Evolutionary conservation across 2,113 vertebrate species (phyloP), one percentile per base, ranked within the genome.

Genomic region (Rhinolophus ferrumequinum): DNA sequence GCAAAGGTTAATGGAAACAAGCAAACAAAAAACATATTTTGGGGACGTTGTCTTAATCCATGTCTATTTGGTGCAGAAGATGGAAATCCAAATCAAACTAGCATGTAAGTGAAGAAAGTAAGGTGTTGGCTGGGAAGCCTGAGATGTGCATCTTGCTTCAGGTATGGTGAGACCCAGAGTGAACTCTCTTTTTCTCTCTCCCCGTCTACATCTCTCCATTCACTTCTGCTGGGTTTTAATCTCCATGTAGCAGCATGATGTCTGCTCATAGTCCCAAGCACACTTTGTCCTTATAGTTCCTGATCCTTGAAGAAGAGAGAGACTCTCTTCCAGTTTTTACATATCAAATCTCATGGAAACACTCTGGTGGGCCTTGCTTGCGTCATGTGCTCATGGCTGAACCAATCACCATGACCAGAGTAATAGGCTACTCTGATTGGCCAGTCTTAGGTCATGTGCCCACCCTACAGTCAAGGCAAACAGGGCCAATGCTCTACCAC

Each of bases 1-100:
- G 35, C 12, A 93, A 96, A 38, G 14, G 60, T 93, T 90, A 67
- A 41, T 92, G 54, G 21, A 89, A 93, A 69, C 73, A 24, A 81
- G 66, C 62, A 92, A 73, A 80, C 83, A 67, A 21, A 58, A 16
- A 4, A 8, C 0, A 62, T 28, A 44, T 35, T 26, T 56, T n/a
- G 44, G 16, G 3, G 22, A 91, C 70, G 56, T 24, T n/a, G 3
- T 30, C 70, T 76, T 72, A 50, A n/a, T 90, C 28, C 28, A 35
- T 19, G 52, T 22, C 4, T 60, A 41, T 67, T 89, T 33, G 41
- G 60, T 79, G 5, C 26, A 70, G 82, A 33, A 79, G 50, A 54
- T 86, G 14, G 67, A 88, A 89, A 73, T 50, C 26, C 26, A 56
- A 70, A 15, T 69, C 33, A 82, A 96, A 82, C 10, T 22, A 82